Evolutionary conservation across 1,140 invertebrate species (phyloP).

Genomic region (Drosophila baimaii): DNA sequence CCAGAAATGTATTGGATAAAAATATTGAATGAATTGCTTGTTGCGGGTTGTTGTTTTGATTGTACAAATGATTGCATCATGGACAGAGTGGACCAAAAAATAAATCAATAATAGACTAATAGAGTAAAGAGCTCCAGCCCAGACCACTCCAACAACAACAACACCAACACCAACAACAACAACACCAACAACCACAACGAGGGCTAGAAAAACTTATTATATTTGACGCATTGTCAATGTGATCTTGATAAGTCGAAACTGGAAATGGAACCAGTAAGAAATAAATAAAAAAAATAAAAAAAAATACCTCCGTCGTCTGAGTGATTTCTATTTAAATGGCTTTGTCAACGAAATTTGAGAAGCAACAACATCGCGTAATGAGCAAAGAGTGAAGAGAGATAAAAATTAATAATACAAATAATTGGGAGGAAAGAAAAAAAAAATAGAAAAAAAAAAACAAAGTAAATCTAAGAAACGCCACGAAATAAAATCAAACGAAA

Average conservation of each 20-base stretch:
- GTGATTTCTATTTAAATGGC: constrained; percentile 82
- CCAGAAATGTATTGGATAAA: constrained; percentile 13
- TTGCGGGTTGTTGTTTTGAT: constrained; percentile 36
- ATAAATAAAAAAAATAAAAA: constrained; percentile 10
- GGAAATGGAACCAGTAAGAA: constrained; percentile 40
- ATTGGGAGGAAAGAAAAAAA: constrained; percentile 50
- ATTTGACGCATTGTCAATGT: constrained; percentile 82
- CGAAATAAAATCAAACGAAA: constrained; percentile 45
- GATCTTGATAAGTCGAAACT: constrained; percentile 77
- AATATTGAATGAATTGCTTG: constrained; percentile 42
- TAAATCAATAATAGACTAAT: constrained; percentile 70
- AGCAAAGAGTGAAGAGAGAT: constrained; percentile 82
- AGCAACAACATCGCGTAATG: constrained; percentile 71
- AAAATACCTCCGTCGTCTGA: constrained; percentile 43
- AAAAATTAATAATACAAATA: constrained; percentile 82
- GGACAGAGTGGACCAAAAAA: constrained; percentile 64
- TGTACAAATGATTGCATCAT: constrained; percentile 78
- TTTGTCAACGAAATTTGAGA: constrained; percentile 80
- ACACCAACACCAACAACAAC: constrained; percentile 7
- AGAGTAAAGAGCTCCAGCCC: constrained; percentile 63
- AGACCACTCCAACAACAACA: constrained; percentile 17
- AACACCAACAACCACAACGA: constrained; percentile 23
- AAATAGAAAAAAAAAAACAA: constrained; percentile 1
- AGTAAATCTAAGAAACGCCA: constrained; percentile 30
- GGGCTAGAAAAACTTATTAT: constrained; percentile 64